These are phyloP conservation scores for Drosophila parthenogenetica DNA, from an alignment of 2,888 invertebrate genomes.

Conservation along the genomic window DNA sequence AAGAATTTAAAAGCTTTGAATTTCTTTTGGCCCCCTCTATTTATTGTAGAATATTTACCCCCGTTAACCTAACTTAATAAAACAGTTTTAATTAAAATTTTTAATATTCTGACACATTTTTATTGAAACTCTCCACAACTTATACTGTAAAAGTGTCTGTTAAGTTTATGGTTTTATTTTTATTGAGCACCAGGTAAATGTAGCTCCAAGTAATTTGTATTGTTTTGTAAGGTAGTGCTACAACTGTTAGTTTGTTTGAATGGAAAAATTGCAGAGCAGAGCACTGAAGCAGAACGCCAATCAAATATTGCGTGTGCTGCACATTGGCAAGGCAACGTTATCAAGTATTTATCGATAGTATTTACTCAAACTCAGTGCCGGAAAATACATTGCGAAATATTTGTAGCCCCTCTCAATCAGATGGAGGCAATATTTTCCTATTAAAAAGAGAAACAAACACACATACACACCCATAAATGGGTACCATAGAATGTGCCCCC, in stretches of 20 bases:
- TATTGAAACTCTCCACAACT: not conserved
- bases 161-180: not conserved
- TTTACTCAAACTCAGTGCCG: conserved; percentile 18
- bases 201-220: conserved; percentile 14
- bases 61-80: too few relatives aligned
- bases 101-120: too few relatives aligned
- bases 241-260: conserved; percentile 6
- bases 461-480: conserved; percentile 47
- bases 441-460: conserved; percentile 22
- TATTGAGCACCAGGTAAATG: not conserved
- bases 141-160: not conserved
- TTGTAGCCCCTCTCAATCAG: not conserved
- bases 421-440: conserved; percentile 17
- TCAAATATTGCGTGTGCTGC: conserved; percentile 54
- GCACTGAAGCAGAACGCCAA: conserved; percentile 48
- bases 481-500: conserved; percentile 50
- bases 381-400: conserved; percentile 54
- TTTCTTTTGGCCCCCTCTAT: too few relatives aligned
- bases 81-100: too few relatives aligned
- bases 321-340: conserved; percentile 11
- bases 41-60: too few relatives aligned
- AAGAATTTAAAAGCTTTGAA: too few relatives aligned
- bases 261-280: conserved; percentile 8
- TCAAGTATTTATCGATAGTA: conserved; percentile 25
- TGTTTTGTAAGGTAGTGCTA: not conserved